phyloP scores from a whole-genome alignment of 2,113 vertebrate genomes.

The Nannospalax galili region DNA sequence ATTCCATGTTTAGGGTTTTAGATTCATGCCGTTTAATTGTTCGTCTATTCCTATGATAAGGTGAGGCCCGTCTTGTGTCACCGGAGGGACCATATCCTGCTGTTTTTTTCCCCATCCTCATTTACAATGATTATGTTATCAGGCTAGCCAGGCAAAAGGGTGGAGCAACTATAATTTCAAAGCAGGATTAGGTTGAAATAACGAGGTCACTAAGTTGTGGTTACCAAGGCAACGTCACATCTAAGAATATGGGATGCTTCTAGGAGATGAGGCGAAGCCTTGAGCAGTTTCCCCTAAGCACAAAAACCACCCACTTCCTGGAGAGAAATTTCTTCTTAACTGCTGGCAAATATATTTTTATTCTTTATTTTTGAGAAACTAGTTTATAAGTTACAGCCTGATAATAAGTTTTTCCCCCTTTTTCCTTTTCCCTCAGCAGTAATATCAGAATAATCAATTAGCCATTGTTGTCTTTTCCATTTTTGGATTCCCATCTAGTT shows the following conservation, averaged over 20 bases:
- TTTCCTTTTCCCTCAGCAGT: neutral
- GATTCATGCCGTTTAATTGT: conserved; percentile 87
- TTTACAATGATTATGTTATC: conserved; percentile 99
- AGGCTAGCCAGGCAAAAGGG: conserved; percentile 99
- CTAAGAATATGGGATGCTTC: conserved; percentile 99
- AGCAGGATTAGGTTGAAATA: conserved; percentile 99
- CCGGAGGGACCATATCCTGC: conserved; percentile 86
- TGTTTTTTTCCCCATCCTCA: conserved; percentile 92
- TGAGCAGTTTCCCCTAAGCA: conserved; percentile 83
- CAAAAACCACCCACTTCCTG: conserved; percentile 84
- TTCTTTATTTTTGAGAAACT: conserved; percentile 40
- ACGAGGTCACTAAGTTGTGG: conserved; percentile 99
- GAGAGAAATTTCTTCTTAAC: conserved; percentile 85
- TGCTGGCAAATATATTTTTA: conserved; percentile 80
- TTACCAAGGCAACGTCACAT: conserved; percentile 99
- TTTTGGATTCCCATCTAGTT: conserved; percentile 47
- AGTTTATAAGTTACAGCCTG: conserved; percentile 62
- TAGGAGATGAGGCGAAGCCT: conserved; percentile 87
- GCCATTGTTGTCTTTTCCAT: conserved; percentile 47
- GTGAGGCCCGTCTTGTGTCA: conserved; percentile 85
- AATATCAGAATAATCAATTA: conserved; percentile 54
- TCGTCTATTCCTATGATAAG: conserved; percentile 86
- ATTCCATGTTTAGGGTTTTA: conserved; percentile 82
- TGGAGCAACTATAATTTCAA: conserved; percentile 99
- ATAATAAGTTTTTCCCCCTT: conserved; percentile 60